Conservation (phyloP, 2,797 vertebrate species). For the Gymnoscopelus microlampas region DNA sequence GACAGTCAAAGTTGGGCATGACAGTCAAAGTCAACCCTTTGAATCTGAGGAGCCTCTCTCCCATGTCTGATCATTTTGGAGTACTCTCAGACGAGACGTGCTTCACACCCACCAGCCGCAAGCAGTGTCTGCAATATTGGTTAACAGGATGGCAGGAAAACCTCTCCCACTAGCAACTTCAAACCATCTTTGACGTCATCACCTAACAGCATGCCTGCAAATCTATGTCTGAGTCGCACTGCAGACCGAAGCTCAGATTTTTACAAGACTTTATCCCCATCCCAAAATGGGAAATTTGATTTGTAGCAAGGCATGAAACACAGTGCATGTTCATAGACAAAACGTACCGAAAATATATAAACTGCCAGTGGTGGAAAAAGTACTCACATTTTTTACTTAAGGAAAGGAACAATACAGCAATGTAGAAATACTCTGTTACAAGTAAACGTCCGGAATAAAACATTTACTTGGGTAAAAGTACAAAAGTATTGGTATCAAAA, state of each 20-base stretch:
- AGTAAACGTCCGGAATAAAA: no score
- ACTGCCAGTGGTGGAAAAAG: no score
- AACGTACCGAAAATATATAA: no score
- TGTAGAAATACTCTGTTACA: no score
- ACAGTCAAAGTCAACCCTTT: constrained; percentile 47
- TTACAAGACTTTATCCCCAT: no score
- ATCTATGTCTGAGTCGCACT: constrained; percentile 28
- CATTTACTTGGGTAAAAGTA: no score
- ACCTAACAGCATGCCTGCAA: constrained; percentile 38
- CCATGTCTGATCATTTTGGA: constrained; percentile 60
- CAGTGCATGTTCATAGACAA: no score
- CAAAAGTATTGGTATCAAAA: no score
- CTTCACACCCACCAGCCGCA: constrained; percentile 66
- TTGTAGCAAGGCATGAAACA: not conserved
- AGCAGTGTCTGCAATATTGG: constrained; percentile 45
- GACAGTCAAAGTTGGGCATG: no score
- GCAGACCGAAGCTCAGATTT: constrained; percentile 29
- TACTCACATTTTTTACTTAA: no score
- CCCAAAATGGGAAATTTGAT: constrained; percentile 15
- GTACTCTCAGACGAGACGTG: constrained; percentile 53
- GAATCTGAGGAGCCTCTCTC: constrained; percentile 49
- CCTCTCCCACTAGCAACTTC: constrained; percentile 56
- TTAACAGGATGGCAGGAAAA: constrained; percentile 39
- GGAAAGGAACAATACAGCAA: no score
- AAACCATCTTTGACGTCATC: constrained; percentile 57